phyloP scores from a whole-genome alignment of 2,888 invertebrate species.

The Spicauda simplicius region DNA sequence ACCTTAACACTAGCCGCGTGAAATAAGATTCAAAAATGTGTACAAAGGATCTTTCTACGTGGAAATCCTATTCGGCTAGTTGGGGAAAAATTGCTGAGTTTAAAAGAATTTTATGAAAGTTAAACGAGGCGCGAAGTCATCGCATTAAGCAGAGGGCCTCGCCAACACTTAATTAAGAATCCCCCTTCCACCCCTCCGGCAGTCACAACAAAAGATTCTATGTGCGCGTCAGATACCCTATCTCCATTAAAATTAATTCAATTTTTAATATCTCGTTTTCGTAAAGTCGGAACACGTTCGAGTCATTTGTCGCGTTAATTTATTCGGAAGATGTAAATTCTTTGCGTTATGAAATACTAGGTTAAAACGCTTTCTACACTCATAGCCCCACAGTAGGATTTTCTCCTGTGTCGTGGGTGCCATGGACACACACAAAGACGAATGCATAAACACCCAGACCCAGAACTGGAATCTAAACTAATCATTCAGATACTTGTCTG shows the following conservation, averaged over 20 bases:
- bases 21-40: constrained; percentile 34
- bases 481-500: too few species aligned
- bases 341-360: background rate
- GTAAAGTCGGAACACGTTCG: constrained; percentile 56
- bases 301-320: constrained; percentile 55
- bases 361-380: too few species aligned
- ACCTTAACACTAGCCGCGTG: constrained; percentile 17
- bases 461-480: too few species aligned
- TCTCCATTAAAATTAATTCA: constrained; percentile 76
- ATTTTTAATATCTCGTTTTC: constrained; percentile 65
- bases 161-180: constrained; percentile 83
- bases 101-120: constrained; percentile 81
- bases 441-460: too few species aligned
- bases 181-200: constrained; percentile 60
- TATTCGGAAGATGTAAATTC: constrained; percentile 22
- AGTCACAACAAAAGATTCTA: constrained; percentile 79
- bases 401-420: too few species aligned
- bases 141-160: constrained; percentile 80
- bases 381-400: too few species aligned
- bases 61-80: constrained; percentile 69
- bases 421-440: too few species aligned
- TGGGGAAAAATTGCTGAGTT: constrained; percentile 77
- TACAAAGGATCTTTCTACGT: constrained; percentile 44
- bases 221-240: constrained; percentile 59
- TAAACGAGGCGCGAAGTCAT: constrained; percentile 82